Conservation (phyloP, 2,797 vertebrate species). For the Peromyscus attwateri region DNA sequence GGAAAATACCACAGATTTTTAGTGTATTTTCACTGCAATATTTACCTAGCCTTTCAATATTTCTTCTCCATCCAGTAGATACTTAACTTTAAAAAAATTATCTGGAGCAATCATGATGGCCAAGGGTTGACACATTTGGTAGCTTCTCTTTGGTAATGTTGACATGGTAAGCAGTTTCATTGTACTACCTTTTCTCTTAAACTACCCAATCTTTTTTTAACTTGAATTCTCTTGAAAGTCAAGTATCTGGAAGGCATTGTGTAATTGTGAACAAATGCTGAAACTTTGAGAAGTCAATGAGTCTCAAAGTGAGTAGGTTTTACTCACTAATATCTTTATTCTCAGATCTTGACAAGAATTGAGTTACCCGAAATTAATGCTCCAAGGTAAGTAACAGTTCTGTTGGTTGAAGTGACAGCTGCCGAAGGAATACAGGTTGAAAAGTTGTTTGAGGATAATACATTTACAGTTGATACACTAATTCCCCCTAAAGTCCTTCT, state of each 20-base stretch:
- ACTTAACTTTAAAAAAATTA: neutral
- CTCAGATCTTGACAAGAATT: neutral
- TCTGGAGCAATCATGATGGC: neutral
- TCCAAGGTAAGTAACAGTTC: neutral
- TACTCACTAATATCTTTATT: neutral
- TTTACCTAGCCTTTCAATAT: neutral
- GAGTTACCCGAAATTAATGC: neutral
- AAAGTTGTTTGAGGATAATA: neutral
- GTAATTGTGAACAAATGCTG: slow-evolving; percentile 32
- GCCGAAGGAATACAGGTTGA: neutral
- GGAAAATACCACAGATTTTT: neutral
- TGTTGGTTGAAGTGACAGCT: neutral
- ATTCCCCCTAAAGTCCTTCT: neutral
- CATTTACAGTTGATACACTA: neutral
- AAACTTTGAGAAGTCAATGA: neutral
- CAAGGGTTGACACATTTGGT: neutral
- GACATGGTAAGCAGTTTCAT: neutral
- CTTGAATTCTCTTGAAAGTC: neutral
- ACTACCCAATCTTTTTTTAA: neutral
- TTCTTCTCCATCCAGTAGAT: neutral
- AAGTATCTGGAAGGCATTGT: slow-evolving; percentile 11
- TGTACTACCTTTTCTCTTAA: slow-evolving; percentile 10
- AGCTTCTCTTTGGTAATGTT: neutral
- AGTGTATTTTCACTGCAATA: neutral
- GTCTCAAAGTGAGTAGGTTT: neutral